A percentile compares a stretch with the other conserved stretches of the same genome.
phyloP scores from a whole-genome alignment of 2,113 vertebrate genomes.

The Corythornis cristatus region DNA sequence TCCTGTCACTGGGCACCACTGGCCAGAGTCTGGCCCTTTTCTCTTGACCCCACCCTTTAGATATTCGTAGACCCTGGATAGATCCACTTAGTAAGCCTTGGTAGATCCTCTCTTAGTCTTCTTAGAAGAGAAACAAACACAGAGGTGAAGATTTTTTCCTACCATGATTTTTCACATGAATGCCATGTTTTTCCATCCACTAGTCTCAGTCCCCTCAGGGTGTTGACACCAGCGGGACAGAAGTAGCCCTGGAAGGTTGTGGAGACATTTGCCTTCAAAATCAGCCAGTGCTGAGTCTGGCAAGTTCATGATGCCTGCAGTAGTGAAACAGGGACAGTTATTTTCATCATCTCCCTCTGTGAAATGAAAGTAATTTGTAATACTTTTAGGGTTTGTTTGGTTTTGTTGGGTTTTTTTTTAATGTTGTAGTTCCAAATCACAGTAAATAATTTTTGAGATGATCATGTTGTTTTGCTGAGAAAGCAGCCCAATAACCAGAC shows the following conservation, averaged over 20 bases:
- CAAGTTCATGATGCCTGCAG: not conserved
- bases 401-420: not conserved
- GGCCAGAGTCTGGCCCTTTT: no score
- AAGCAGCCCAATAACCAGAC: rapidly evolving
- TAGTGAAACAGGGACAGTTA: not conserved
- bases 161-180: not conserved
- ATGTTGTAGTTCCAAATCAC: not conserved
- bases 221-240: not conserved
- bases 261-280: not conserved
- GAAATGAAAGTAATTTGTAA: not conserved
- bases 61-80: no score
- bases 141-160: not conserved
- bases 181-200: not conserved
- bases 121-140: not conserved
- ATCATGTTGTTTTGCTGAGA: rapidly evolving
- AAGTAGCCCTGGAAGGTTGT: not conserved
- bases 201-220: not conserved
- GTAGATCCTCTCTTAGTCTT: no score
- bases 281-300: not conserved
- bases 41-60: no score
- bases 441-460: not conserved
- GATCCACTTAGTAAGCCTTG: no score
- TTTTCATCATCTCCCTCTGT: not conserved
- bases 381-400: not conserved
- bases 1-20: no score